phyloP scores from a whole-genome alignment of 1,140 invertebrate species.

The Pseudomyrmex sp. region DNA sequence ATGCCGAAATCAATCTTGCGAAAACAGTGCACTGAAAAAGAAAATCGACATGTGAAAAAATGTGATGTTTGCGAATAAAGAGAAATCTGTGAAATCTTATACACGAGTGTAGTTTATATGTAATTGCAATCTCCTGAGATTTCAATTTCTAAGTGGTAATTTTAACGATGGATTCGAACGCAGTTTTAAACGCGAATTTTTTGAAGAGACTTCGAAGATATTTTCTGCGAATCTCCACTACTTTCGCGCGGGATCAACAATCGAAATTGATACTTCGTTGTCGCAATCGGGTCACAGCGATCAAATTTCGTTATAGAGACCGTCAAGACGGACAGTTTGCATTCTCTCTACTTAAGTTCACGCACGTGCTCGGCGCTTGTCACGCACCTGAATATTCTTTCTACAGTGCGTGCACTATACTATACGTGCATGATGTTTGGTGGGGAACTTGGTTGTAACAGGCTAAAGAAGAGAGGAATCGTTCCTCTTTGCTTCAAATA shows the following conservation, averaged over 20 bases:
- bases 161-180: no score
- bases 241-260: conserved; percentile 1
- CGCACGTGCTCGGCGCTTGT: neutral
- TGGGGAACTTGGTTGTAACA: conserved; percentile 50
- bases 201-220: no score
- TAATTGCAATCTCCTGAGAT: no score
- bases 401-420: neutral
- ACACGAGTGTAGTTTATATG: no score
- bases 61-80: no score
- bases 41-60: no score
- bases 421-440: neutral
- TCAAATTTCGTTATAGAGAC: neutral
- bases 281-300: conserved; percentile 20
- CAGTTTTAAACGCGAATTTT: no score
- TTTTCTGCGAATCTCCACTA: neutral
- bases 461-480: conserved; percentile 35
- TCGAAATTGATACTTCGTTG: neutral
- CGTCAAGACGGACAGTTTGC: neutral
- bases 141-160: no score
- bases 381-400: neutral
- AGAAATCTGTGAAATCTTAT: no score
- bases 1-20: no score
- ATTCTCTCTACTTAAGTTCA: conserved; percentile 24
- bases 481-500: neutral
- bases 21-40: no score